Evolutionary conservation across 2,888 invertebrate genomes (phyloP), one percentile per base, ranked within the genome.

Genomic region (Thymelicus acteon): DNA sequence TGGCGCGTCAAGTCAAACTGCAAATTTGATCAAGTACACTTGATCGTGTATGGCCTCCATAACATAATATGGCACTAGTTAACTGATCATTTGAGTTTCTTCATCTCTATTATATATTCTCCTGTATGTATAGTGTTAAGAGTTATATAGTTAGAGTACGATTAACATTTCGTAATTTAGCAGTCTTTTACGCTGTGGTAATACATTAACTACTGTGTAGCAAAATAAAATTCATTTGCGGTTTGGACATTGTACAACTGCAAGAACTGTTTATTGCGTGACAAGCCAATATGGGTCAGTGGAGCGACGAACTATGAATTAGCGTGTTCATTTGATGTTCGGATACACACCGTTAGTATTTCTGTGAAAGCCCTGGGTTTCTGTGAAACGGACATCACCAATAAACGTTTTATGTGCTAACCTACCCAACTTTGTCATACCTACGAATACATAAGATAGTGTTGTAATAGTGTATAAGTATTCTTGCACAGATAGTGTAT

Each of bases 251-350:
- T 39, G 39, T 58, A 37, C 19, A 57, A 57, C 4, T 39, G 39
- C 6, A 12, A 58, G 39, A 39, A 39, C 13, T 7, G 37, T 58
- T 61, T 62, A 62, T 31, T 15, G 8, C 62, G 68, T 24, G 68
- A 69, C 62, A 62, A 39, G 44, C 15, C 31, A 62, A 69, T 69
- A 37, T 57, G 68, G 68, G 62, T 62, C 62, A 69, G 62, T 62
- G 40, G 68, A 47, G 37, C 62, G 31, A 69, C 68, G 62, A 69
- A 63, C 68, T 62, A 49, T 39, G 69, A 69, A 57, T 57, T 57
- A 62, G 57, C 57, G n/a, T 58, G 58, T 48, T 12, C 37, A 57
- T 58, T 63, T 63, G 13, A 39, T 47, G 62, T 52, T 48, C 13
- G 19, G 40, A 19, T 15, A 49, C 24, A 44, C 44, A 19, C 60